Conservation (phyloP, 2,797 vertebrate species). For the Alauda arvensis region DNA sequence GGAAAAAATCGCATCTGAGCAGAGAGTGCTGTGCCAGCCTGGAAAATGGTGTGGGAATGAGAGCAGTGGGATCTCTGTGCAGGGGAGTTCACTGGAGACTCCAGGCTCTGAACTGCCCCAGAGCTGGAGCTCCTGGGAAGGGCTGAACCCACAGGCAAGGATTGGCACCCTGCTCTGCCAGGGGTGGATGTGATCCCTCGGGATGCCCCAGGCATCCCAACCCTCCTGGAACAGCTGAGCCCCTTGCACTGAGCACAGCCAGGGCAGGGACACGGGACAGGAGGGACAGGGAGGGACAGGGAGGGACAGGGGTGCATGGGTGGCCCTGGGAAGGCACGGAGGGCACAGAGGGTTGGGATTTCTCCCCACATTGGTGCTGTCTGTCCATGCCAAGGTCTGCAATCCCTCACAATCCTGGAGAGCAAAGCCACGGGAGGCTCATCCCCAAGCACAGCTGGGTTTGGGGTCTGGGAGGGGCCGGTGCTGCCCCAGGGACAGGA, state of each 20-base stretch:
- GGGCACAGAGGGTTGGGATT: neutral
- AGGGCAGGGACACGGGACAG: too few relatives aligned
- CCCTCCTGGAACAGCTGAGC: neutral
- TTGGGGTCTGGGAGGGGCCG: neutral
- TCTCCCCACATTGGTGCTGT: neutral
- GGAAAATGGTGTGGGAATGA: neutral
- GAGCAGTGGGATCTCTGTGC: neutral
- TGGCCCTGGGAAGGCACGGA: neutral
- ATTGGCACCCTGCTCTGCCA: neutral
- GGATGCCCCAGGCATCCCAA: neutral
- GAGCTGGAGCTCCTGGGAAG: neutral
- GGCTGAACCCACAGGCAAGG: neutral
- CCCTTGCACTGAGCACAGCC: neutral
- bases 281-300: too few relatives aligned
- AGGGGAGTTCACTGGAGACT: accelerated
- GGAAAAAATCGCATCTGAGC: neutral
- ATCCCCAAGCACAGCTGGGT: neutral
- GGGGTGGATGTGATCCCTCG: neutral
- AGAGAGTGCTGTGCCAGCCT: neutral
- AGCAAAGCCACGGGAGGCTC: neutral
- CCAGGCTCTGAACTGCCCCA: accelerated
- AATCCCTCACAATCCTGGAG: neutral
- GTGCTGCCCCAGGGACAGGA: neutral
- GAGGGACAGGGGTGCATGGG: neutral
- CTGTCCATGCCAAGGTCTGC: neutral